Evolutionary conservation across 2,797 vertebrate species (phyloP).

Genomic region (Arctocebus calabarensis): DNA sequence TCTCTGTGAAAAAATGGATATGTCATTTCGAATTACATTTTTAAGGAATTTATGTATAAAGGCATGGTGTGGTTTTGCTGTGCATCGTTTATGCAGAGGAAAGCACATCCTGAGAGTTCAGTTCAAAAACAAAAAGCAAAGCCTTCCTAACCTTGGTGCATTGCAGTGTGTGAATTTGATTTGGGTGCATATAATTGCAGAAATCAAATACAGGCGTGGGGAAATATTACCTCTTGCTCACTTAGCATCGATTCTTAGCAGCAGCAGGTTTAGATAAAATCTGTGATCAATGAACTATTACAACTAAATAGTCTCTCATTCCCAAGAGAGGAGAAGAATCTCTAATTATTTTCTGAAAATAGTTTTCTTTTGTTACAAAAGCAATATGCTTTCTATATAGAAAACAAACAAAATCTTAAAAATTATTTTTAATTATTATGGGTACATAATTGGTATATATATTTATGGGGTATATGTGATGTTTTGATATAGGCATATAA

Average conservation of each 20-base stretch:
- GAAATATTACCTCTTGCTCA: slow-evolving; percentile 63
- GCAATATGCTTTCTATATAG: slow-evolving; percentile 9
- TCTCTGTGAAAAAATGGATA: too few species aligned
- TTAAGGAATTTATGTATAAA: slow-evolving; percentile 59
- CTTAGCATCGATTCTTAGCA: slow-evolving; percentile 60
- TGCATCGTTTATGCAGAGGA: slow-evolving; percentile 41
- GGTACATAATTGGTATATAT: too few species aligned
- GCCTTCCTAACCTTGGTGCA: neutral
- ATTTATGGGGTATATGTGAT: too few species aligned
- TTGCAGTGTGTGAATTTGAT: slow-evolving; percentile 36
- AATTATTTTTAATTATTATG: too few species aligned
- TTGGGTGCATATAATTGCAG: neutral
- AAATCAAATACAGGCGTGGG: slow-evolving; percentile 56
- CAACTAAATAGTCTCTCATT: slow-evolving; percentile 52
- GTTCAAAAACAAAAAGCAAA: slow-evolving; percentile 65
- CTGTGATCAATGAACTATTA: slow-evolving; percentile 58
- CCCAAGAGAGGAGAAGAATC: slow-evolving; percentile 6
- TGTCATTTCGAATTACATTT: slow-evolving; percentile 62
- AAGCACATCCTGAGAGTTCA: slow-evolving; percentile 40
- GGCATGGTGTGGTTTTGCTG: slow-evolving; percentile 50
- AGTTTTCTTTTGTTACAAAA: slow-evolving; percentile 24
- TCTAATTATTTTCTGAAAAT: slow-evolving; percentile 30
- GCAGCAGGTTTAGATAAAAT: slow-evolving; percentile 52
- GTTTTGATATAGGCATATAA: too few species aligned
- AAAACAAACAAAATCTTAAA: neutral